Base-by-base conservation (phyloP, 1,140 invertebrate species). In the Aphis gossypii region DNA sequence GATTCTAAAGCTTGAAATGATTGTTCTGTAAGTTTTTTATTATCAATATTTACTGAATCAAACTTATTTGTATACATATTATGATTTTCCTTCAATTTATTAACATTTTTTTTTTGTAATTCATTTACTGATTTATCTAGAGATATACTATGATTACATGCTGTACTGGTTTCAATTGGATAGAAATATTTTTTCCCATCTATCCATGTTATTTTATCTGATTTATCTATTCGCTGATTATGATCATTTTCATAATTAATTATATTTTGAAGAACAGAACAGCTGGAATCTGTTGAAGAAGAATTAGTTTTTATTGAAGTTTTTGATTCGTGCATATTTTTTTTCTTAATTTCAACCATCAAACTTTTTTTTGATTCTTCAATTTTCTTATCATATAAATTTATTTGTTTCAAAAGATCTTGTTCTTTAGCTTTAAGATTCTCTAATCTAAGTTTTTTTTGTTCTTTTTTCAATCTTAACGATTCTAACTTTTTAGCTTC, bases 341-440 rank as follows among this genome's bases (percentile, higher is more conserved):
- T 93, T 84, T 51, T 93, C 20, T 86, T 51, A 41, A 84, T 41
- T 86, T 93, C 92, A 51, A 86, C 51, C 14, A 84, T 38, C 46
- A 93, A 84, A 54, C 48, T 93, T 41, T 56, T 54, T 93, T 44
- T 93, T n/a, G 76, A 84, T 51, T 93, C 48, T 93, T 93, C 92
- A 86, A 93, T 93, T 93, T 93, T 51, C n/a, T 93, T 93, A 6
- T 93, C 82, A 11, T 93, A 93, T 44, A 93, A 51, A 3, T 96
- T 95, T 89, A 96, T 95, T 94, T 96, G 96, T 94, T 96, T 96
- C 89, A 95, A 95, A 60, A 96, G 94, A 23, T 96, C 95, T 93
- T 95, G 95, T 94, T 96, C 96, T 94, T 96, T 95, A 68, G 95
- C 96, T 93, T 95, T 95, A 86, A 96, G 94, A 86, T 95, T 95